These are phyloP conservation scores for Meloidogyne chitwoodi DNA, from an alignment of 1,140 invertebrate species.

Conservation along the genomic window DNA sequence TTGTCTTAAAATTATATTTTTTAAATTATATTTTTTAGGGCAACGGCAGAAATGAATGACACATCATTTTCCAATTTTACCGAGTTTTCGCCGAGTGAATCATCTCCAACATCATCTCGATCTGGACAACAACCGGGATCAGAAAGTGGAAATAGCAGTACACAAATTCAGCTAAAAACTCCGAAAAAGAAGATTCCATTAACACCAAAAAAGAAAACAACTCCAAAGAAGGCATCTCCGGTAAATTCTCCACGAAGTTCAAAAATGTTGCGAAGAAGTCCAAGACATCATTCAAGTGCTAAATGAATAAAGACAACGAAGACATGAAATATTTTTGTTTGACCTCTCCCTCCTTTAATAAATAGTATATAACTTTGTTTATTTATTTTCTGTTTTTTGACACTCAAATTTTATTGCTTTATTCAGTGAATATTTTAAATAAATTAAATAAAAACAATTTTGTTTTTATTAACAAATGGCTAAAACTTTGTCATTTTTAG, in stretches of 20 bases:
- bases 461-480: too few species aligned
- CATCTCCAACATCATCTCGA: constrained; percentile 10
- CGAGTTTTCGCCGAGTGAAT: constrained; percentile 16
- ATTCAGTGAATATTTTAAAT: background rate
- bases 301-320: too few species aligned
- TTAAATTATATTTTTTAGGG: constrained; percentile 12
- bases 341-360: too few species aligned
- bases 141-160: background rate
- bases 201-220: background rate
- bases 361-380: too few species aligned
- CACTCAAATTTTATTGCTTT: too few species aligned
- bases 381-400: too few species aligned
- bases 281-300: too few species aligned
- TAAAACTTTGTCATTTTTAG: background rate
- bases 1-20: background rate
- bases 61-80: constrained; percentile 29
- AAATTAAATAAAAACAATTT: background rate
- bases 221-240: background rate
- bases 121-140: background rate
- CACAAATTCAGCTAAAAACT: background rate
- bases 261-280: too few species aligned
- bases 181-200: background rate
- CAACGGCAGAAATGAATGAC: constrained; percentile 17
- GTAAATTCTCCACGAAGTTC: background rate
- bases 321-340: too few species aligned